phyloP scores from a whole-genome alignment of 2,113 vertebrate genomes.

The Heterochromis multidens region DNA sequence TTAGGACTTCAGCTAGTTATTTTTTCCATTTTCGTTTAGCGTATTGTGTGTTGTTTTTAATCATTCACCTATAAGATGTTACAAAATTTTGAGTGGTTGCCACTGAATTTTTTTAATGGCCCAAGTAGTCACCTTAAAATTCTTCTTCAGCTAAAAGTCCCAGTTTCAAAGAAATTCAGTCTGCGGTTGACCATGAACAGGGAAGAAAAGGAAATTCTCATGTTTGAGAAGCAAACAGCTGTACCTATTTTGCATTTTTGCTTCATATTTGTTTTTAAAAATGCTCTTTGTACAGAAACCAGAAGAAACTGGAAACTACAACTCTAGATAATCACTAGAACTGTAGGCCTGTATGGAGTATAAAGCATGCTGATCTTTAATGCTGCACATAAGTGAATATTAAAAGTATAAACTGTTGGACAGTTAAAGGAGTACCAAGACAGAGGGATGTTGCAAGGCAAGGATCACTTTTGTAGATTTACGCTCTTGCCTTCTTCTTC shows the following conservation, averaged over 20 bases:
- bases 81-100: background rate
- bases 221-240: background rate
- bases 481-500: background rate
- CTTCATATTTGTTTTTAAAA: background rate
- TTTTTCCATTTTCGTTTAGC: background rate
- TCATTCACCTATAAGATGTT: background rate
- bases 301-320: background rate
- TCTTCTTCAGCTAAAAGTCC: background rate
- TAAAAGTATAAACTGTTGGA: background rate
- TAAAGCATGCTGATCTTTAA: background rate
- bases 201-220: background rate
- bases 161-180: background rate
- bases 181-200: background rate
- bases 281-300: background rate
- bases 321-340: background rate
- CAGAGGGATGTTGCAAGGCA: background rate
- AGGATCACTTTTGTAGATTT: background rate
- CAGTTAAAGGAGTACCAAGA: background rate
- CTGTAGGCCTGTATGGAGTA: background rate
- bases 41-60: background rate
- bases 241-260: background rate
- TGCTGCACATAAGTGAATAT: background rate
- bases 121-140: background rate
- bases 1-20: background rate
- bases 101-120: background rate